Conservation (phyloP, 2,113 vertebrate species). For the Muscicapa adusta region DNA sequence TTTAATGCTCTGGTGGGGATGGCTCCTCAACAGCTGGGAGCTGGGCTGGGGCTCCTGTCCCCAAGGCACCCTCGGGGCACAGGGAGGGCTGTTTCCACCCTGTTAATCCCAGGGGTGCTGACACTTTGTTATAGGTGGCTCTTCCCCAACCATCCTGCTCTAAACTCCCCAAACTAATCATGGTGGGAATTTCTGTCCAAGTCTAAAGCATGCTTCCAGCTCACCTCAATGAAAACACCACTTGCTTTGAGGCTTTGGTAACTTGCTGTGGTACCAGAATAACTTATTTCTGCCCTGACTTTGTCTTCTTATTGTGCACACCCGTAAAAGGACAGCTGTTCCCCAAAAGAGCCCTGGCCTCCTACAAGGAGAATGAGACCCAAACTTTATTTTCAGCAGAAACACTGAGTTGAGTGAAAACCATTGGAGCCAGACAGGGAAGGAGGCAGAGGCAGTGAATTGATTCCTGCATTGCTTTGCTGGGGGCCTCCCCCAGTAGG, state of each 20-base stretch:
- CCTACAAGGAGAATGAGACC: accelerated
- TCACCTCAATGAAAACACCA: neutral
- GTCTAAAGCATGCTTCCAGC: accelerated
- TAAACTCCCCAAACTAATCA: accelerated
- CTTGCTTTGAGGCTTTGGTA: neutral
- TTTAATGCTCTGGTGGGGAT: neutral
- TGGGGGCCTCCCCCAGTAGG: neutral
- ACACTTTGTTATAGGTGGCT: neutral
- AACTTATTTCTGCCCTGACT: neutral
- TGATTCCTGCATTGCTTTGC: neutral
- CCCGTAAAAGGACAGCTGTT: neutral
- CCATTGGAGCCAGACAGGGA: accelerated
- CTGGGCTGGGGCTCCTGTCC: neutral
- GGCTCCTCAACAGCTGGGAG: neutral
- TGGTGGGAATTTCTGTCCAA: neutral
- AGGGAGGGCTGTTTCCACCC: accelerated
- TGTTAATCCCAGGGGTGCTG: neutral
- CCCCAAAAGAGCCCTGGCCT: neutral
- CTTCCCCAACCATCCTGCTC: neutral
- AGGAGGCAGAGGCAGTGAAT: neutral
- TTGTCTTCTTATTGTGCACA: neutral
- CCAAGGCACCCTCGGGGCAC: neutral
- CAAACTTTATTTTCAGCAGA: neutral
- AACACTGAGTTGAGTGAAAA: neutral
- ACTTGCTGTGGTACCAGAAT: neutral